phyloP scores from a whole-genome alignment of 2,888 invertebrate genomes.

The Acanthosepion lycidas region DNA sequence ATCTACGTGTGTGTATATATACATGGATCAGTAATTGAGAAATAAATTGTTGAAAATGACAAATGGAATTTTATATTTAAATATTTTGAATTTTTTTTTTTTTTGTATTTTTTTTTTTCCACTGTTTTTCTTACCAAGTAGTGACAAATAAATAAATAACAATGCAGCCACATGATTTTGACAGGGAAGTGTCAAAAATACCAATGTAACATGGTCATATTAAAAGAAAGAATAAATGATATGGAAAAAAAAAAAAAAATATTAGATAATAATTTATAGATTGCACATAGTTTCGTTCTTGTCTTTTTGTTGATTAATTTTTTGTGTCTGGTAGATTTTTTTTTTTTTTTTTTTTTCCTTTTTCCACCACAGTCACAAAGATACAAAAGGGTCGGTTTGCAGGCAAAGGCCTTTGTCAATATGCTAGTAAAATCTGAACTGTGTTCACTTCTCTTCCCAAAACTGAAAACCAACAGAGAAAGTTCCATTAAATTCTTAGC shows the following conservation, averaged over 20 bases:
- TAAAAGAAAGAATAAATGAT: background rate
- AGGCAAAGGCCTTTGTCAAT: background rate
- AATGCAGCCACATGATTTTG: background rate
- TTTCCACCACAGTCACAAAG: background rate
- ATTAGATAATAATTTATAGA: background rate
- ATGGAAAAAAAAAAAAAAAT: background rate
- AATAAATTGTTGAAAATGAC: conserved; percentile 18
- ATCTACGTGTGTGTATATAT: background rate
- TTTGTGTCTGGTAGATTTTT: background rate
- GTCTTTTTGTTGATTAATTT: background rate
- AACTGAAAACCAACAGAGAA: background rate
- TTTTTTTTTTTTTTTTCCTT: background rate
- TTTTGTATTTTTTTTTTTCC: background rate
- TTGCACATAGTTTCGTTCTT: background rate
- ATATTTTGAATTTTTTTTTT: background rate
- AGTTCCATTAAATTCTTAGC: background rate
- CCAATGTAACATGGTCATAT: background rate
- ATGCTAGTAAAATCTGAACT: background rate
- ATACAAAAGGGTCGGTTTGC: background rate
- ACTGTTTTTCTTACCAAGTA: background rate
- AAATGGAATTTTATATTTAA: background rate
- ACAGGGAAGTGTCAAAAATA: background rate
- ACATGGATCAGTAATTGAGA: background rate
- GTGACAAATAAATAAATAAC: conserved; percentile 1
- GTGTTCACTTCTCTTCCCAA: background rate